Base-by-base conservation (phyloP, 2,113 vertebrate species). In the Pluvianellus socialis region DNA sequence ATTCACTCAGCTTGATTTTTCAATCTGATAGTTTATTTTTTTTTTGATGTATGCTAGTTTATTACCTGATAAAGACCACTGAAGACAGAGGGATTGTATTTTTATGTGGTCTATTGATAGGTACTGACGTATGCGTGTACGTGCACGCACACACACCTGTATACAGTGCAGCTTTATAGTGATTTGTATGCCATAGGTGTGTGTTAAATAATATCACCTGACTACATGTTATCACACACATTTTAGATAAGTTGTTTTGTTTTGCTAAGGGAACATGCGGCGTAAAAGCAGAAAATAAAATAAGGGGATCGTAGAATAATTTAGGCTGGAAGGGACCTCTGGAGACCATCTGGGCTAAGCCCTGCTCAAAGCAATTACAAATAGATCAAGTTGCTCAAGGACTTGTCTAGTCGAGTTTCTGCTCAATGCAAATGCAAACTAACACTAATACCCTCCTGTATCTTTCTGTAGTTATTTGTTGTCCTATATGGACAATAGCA, bases 301-400 rank as follows among this genome's bases (percentile, higher is more conserved):
- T 33, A 21, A 58, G 47, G 56, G 87, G 76, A 67, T 82, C 32
- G 4, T 1, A 71, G 93, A 79, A 79, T 86, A 35, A 79, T 45
- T 71, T 4, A 67, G 82, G 35, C 77, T 81, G 73, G 55, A 77
- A 81, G 88, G 42, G 49, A 47, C 49, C 79, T 83, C 79, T 44
- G 67, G 79, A 84, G 53, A 73, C 30, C 53, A 18, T 30, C 71
- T 70, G 67, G 79, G 71, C 95, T 62, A 67, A 74, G 90, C 33
- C 53, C 83, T 56, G 83, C 93, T 94, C 91, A 70, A 24, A 89
- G 89, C 83, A 83, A 79, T 82, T 79, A 68, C 66, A 47, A 50
- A 88, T 23, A 73, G 53, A 86, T 83, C 26, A 7, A 47, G 71
- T 26, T 90, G 91, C 62, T 94, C 83, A 65, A 92, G 93, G 75